A percentile compares a stretch with the other conserved stretches of the same genome.
These are phyloP conservation scores for Leptinotarsa undecemlineata DNA, from an alignment of 1,140 invertebrate genomes.

Conservation along the genomic window DNA sequence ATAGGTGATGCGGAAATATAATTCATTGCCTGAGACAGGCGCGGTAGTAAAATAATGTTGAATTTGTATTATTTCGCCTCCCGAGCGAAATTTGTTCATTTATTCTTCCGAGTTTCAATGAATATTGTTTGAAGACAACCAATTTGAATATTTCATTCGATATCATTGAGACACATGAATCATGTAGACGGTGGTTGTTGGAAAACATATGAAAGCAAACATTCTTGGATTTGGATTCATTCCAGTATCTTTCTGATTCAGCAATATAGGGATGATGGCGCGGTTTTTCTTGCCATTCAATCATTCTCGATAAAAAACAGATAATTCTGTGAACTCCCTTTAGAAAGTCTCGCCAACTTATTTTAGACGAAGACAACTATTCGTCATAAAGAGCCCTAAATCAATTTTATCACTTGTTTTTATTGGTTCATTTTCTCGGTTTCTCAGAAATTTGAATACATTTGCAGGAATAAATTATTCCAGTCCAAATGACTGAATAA, in stretches of 20 bases:
- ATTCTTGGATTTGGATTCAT: neutral
- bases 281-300: neutral
- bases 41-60: too few species aligned
- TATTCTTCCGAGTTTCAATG: too few species aligned
- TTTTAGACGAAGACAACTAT: neutral
- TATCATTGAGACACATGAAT: neutral
- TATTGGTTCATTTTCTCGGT: neutral
- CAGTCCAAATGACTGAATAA: neutral
- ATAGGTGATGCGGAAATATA: too few species aligned
- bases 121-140: neutral
- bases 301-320: neutral
- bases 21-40: too few species aligned
- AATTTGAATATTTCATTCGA: neutral
- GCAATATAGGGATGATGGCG: neutral
- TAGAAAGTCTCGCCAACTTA: neutral
- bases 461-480: neutral
- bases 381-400: constrained; percentile 1
- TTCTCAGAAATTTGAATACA: neutral
- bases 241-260: neutral
- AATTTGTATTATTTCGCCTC: too few species aligned
- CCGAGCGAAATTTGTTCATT: too few species aligned
- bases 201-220: neutral
- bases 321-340: neutral
- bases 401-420: constrained; percentile 8
- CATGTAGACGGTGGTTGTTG: neutral